Base-by-base conservation (phyloP, 2,888 invertebrate genomes). In the Eilema depressum region DNA sequence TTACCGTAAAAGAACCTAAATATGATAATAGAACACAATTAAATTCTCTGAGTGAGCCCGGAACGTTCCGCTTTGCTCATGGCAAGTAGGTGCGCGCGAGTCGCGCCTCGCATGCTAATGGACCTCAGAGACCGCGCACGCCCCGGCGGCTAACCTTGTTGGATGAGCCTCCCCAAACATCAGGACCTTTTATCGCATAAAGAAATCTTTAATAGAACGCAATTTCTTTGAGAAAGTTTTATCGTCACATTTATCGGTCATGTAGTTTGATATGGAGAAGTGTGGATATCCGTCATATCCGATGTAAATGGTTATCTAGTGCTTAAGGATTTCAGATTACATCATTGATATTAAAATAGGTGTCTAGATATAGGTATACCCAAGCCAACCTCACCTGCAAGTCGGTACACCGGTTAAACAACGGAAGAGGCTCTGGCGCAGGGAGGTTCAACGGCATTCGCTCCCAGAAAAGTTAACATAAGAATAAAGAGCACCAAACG, bases 21-120 rank as follows among this genome's bases (percentile, higher is more conserved):
- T 95, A 95, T 95, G 95, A 95, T 95, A 95, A 95, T 95, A 92
- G 94, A 91, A 92, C 93, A 93, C 94, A 95, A 95, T 95, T 94
- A 95, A 94, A 95, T 95, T 95, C 95, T 93, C 91, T 83, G 84
- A 91, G 94, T 92, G 95, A 92, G 91, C 92, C 89, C 90, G 75
- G 83, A 83, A 87, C 90, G 94, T 92, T 92, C 93, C 94, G 94
- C 95, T 93, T 94, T 89, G 94, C 91, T 92, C 93, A 95, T 94
- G 88, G 90, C 91, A 95, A 95, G 95, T 94, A 92, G 93, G 93
- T 84, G 87, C 88, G 83, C 79, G 84, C 75, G 86, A 78, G 85
- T 78, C 84, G 87, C 86, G 88, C 77, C 79, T 57, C 86, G 95
- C 92, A 95, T 95, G 93, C 92, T 92, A 94, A 95, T 92, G 82